These are phyloP conservation scores for Axinella damicornis DNA, from an alignment of 37 sponge, comb jelly and placozoan genomes.

Conservation along the genomic window DNA sequence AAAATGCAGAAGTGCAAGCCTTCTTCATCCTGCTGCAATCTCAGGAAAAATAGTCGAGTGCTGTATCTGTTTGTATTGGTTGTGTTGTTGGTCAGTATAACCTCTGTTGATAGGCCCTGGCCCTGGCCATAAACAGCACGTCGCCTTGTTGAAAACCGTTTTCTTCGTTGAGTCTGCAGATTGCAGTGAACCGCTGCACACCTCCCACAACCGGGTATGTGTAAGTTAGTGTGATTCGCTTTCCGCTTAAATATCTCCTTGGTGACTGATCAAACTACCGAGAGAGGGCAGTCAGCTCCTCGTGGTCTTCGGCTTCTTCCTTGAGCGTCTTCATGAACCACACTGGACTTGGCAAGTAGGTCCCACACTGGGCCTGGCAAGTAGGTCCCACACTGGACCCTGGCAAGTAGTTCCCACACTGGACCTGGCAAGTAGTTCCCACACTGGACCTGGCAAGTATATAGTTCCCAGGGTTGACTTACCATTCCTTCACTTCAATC, in stretches of 20 bases:
- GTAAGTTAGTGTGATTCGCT: not conserved
- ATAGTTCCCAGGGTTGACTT: not conserved
- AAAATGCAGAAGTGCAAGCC: not conserved
- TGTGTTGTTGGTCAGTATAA: not conserved
- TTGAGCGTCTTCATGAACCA: not conserved
- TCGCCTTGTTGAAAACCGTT: not conserved
- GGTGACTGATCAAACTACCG: not conserved
- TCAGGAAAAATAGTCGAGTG: not conserved
- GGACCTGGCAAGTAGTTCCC: too few relatives aligned
- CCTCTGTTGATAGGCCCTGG: not conserved
- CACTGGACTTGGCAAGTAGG: too few relatives aligned
- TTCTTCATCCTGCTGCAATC: not conserved
- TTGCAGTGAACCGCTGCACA: not conserved
- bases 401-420: too few relatives aligned
- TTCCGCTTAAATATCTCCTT: not conserved
- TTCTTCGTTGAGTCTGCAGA: not conserved
- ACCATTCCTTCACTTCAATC: constrained; percentile 10
- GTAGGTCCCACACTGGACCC: too few relatives aligned
- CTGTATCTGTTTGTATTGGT: not conserved
- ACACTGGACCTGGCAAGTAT: too few relatives aligned
- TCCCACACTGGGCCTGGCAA: not conserved
- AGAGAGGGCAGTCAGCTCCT: not conserved
- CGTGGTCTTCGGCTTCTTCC: constrained; percentile 2
- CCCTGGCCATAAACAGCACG: not conserved
- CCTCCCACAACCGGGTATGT: not conserved